Evolutionary conservation across 2,113 vertebrate genomes (phyloP), one percentile per base, ranked within the genome.

Genomic region (Lathamus discolor): DNA sequence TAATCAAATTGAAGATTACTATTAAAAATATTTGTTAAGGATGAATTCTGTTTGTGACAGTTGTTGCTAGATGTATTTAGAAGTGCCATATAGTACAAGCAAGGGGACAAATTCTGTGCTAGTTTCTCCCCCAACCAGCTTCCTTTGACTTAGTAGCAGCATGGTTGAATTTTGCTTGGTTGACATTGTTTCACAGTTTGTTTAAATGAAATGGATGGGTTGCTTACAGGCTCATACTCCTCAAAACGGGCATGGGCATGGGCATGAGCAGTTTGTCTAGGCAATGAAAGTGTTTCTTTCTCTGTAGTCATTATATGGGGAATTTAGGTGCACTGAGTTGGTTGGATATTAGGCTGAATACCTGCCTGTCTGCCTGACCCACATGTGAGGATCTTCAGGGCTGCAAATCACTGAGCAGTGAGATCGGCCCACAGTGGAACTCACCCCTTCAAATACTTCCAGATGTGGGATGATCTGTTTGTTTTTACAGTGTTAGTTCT

Each of bases 301-400:
- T 51, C 6, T 25, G 0, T 4, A 19, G 68, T 48, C 23, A 3
- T 6, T 35, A 7, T 6, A 3, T 2, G 35, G 83, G 57, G 33
- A n/a, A 8, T 73, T 77, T 3, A 4, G 27, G 28, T 39, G 57
- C 37, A 1, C 44, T 3, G 41, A 33, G 54, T 5, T 41, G 54
- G 29, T 28, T 25, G 5, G 2, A 3, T 2, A 2, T 59, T 17
- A 2, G 15, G 76, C 51, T 49, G 76, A 51, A 22, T 31, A 7
- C 39, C 29, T 23, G n/a, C 23, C 48, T 12, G 11, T 31, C 25
- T 48, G 63, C 35, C n/a, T 11, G 10, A 5, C 11, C 43, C 70
- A 8, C 10, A 1, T 1, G 0, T 5, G 83, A 51, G 18, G 5
- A 27, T 49, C n/a, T 23, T 28, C n/a, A 16, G 14, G 3, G 11